Evolutionary conservation across 1,140 invertebrate genomes (phyloP).

Genomic region (Littorina saxatilis): DNA sequence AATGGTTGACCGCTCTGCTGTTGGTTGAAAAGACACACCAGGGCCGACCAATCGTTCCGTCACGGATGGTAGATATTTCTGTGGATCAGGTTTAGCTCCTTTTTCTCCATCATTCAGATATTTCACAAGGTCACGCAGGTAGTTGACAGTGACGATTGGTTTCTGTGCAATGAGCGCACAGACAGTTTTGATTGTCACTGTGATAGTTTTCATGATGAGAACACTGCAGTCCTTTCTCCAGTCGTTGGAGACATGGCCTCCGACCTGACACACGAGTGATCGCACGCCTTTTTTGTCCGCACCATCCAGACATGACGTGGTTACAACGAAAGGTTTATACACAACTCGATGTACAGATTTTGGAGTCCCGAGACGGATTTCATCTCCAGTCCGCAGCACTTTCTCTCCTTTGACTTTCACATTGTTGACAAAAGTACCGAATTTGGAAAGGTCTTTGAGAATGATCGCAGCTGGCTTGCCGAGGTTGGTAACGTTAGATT

Average conservation of each 20-base stretch:
- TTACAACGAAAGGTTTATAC: slow-evolving; percentile 71
- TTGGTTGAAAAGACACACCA: slow-evolving; percentile 78
- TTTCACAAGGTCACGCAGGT: slow-evolving; percentile 79
- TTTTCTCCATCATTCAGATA: slow-evolving; percentile 73
- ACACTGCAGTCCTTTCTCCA: slow-evolving; percentile 78
- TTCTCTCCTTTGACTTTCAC: slow-evolving; percentile 57
- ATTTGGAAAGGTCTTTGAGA: slow-evolving; percentile 76
- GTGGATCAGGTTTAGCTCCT: slow-evolving; percentile 76
- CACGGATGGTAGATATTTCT: slow-evolving; percentile 77
- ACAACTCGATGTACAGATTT: slow-evolving; percentile 69
- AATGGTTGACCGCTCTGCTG: slow-evolving; percentile 76
- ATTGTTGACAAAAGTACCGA: slow-evolving; percentile 74
- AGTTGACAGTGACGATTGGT: slow-evolving; percentile 81
- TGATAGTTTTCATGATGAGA: slow-evolving; percentile 82
- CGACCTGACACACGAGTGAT: slow-evolving; percentile 61
- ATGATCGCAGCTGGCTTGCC: slow-evolving; percentile 63
- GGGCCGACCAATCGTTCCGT: slow-evolving; percentile 79
- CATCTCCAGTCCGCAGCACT: slow-evolving; percentile 67
- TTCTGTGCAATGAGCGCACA: slow-evolving; percentile 81
- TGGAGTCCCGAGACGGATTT: slow-evolving; percentile 74
- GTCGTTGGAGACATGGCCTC: slow-evolving; percentile 74
- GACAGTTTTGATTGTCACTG: slow-evolving; percentile 82
- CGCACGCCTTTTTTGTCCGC: slow-evolving; percentile 63
- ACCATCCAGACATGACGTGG: slow-evolving; percentile 68
- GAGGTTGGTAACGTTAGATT: slow-evolving; percentile 58